Percentiles rank a stretch among this genome's conserved stretches.
These are phyloP conservation scores for Thripadectes ignobilis DNA, from an alignment of 2,797 vertebrate genomes.

Conservation along the genomic window DNA sequence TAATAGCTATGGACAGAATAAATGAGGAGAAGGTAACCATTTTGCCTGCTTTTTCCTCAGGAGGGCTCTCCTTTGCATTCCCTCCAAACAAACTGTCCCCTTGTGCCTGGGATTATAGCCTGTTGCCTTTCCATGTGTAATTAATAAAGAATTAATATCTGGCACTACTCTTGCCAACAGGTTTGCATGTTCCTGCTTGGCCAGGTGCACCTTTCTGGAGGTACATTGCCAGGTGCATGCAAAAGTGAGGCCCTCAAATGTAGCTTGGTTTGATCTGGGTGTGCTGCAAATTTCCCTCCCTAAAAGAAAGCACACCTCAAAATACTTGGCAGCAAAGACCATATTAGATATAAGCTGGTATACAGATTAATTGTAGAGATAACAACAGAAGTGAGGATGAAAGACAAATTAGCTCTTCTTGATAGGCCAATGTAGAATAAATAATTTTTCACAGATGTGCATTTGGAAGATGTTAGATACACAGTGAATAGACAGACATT, in stretches of 20 bases:
- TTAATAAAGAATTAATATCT: neutral
- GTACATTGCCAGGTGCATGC: neutral
- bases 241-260: neutral
- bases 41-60: neutral
- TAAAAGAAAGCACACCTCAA: neutral
- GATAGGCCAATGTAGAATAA: neutral
- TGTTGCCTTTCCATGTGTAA: neutral
- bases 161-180: neutral
- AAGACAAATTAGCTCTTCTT: neutral
- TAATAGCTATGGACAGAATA: neutral
- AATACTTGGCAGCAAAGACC: neutral
- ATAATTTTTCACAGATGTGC: rapidly evolving
- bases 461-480: neutral
- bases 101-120: neutral
- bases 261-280: neutral
- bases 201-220: neutral
- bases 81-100: neutral
- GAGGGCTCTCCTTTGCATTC: neutral
- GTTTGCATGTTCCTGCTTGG: neutral
- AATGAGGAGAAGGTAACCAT: neutral
- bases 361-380: neutral
- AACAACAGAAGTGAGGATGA: neutral
- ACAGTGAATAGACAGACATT: neutral
- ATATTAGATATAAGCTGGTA: neutral
- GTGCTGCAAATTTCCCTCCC: neutral